Conservation (phyloP, 1,140 invertebrate species). For the Zaprionus gabonicus region DNA sequence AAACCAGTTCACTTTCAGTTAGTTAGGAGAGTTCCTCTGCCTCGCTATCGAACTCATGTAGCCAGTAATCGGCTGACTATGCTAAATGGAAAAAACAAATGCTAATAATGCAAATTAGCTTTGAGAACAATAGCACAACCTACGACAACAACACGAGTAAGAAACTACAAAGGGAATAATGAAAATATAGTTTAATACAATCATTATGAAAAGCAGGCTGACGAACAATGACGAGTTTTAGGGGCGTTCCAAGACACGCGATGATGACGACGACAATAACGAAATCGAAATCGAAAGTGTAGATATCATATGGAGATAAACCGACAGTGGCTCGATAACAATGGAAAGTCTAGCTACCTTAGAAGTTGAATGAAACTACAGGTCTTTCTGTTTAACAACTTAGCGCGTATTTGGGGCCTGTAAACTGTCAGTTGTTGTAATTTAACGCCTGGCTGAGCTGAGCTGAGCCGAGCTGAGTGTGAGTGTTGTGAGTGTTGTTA, state of each 20-base stretch:
- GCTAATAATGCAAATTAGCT: slow-evolving; percentile 72
- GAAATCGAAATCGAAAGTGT: slow-evolving; percentile 66
- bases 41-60: neutral
- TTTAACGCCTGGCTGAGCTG: slow-evolving; percentile 62
- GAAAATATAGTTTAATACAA: slow-evolving; percentile 21
- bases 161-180: slow-evolving; percentile 5
- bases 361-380: slow-evolving; percentile 52
- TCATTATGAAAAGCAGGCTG: slow-evolving; percentile 35
- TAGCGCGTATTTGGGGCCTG: slow-evolving; percentile 36
- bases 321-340: slow-evolving; percentile 38
- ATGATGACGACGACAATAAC: slow-evolving; percentile 28
- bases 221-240: slow-evolving; percentile 26
- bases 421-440: slow-evolving; percentile 65
- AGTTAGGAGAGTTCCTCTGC: neutral
- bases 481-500: slow-evolving; percentile 19
- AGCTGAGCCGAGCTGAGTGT: neutral
- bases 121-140: slow-evolving; percentile 61
- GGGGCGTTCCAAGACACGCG: slow-evolving; percentile 13
- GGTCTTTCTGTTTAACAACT: slow-evolving; percentile 53
- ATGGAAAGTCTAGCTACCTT: slow-evolving; percentile 37
- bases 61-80: slow-evolving; percentile 3
- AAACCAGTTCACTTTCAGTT: slow-evolving; percentile 1
- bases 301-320: slow-evolving; percentile 16
- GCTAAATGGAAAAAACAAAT: slow-evolving; percentile 34
- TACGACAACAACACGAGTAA: slow-evolving; percentile 64